Conservation (phyloP, 2,113 vertebrate species). For the Dipodomys merriami region DNA sequence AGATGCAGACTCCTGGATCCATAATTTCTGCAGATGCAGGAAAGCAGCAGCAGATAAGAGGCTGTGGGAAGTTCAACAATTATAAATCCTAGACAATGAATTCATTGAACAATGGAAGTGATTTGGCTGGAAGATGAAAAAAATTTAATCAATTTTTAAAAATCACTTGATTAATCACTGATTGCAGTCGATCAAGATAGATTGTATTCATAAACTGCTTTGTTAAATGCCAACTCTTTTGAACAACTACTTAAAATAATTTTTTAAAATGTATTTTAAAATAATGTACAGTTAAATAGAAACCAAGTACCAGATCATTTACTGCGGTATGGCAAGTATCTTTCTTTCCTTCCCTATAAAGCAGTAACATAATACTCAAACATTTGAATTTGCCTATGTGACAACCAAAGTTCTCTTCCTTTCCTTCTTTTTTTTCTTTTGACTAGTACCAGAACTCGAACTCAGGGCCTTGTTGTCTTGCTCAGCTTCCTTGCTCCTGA, state of each 20-base stretch:
- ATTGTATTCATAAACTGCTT: too few relatives aligned
- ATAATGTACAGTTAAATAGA: too few relatives aligned
- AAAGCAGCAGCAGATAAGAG: constrained; percentile 36
- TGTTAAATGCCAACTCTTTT: too few relatives aligned
- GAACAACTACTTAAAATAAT: too few relatives aligned
- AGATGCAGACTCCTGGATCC: not conserved
- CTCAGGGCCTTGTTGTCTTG: too few relatives aligned
- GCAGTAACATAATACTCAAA: not conserved
- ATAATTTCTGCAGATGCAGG: not conserved
- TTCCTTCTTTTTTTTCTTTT: too few relatives aligned
- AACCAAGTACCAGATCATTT: too few relatives aligned
- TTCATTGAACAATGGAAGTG: constrained; percentile 9
- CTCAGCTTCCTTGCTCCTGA: too few relatives aligned
- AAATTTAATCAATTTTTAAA: not conserved
- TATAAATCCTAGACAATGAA: not conserved
- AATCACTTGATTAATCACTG: not conserved
- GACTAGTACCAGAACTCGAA: too few relatives aligned
- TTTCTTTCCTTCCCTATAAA: not conserved
- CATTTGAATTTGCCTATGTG: not conserved
- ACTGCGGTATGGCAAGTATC: too few relatives aligned
- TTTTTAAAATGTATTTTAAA: too few relatives aligned
- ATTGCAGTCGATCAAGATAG: not conserved
- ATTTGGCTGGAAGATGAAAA: constrained; percentile 31
- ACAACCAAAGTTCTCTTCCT: too few relatives aligned
- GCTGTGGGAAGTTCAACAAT: not conserved